Conservation (phyloP, 2,797 vertebrate species). For the Morelia viridis region DNA sequence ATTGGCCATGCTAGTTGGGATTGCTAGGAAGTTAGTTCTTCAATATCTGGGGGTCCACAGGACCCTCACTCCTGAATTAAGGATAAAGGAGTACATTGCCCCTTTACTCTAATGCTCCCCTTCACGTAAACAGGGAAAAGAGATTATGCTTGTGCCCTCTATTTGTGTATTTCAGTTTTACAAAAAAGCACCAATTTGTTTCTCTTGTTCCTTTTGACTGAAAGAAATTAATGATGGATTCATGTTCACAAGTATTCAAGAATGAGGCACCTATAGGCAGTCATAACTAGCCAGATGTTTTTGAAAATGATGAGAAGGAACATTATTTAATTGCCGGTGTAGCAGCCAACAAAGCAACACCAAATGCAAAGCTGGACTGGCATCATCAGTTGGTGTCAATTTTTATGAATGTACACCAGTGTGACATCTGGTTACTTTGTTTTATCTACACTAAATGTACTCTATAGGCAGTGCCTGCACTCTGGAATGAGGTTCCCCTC, state of each 20-base stretch:
- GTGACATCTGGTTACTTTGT: not conserved
- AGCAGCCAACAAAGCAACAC: not conserved
- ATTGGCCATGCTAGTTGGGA: not conserved
- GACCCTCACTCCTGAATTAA: not conserved
- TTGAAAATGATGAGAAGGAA: not conserved
- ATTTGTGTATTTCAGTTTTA: not conserved
- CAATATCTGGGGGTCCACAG: not conserved
- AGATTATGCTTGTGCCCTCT: not conserved
- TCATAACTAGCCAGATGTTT: not conserved
- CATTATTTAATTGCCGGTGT: not conserved
- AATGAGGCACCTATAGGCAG: not conserved
- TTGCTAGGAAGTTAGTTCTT: not conserved
- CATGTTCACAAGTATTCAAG: not conserved
- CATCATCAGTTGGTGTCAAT: not conserved
- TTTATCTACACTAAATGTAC: not conserved
- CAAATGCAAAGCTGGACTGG: not conserved
- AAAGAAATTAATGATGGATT: not conserved
- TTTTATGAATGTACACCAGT: not conserved
- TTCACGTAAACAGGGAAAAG: not conserved
- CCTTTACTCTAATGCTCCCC: not conserved
- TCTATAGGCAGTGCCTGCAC: not conserved
- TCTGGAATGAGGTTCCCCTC: not conserved
- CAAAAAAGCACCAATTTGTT: not conserved
- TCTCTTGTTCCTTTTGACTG: not conserved
- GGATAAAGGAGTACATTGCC: not conserved